Base-by-base conservation (phyloP, 2,113 vertebrate genomes). In the Phrynosoma platyrhinos region DNA sequence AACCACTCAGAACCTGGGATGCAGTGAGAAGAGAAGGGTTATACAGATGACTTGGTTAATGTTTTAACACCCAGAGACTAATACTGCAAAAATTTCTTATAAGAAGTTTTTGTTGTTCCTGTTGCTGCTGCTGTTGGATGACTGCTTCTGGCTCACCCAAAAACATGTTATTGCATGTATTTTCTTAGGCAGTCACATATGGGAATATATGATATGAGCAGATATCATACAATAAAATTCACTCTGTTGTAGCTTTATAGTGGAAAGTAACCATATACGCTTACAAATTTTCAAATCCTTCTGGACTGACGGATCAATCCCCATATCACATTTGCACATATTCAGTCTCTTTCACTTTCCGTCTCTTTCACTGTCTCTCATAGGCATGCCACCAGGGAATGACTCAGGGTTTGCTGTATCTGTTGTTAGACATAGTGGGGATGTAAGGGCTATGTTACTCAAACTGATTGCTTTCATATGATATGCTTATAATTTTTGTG, bases 201-300 rank as follows among this genome's bases (percentile, higher is more conserved):
- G 82, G 91, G 87, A 79, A 88, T 89, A 84, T 85, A 87, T 91
- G 20, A 5, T 5, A 80, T 79, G 90, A 76, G 30, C 2, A 85
- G 21, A 32, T 74, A 47, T 87, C 89, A 86, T 79, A 83, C 1
- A 85, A 89, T 89, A 88, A 89, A 94, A 66, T 71, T 85, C 87
- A 91, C 69, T 90, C 88, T 62, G 40, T 16, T 32, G 25, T 18
- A 62, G n/a, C 47, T 69, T 52, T 14, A 42, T 66, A 69, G 27
- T 69, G 1, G 25, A 69, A 47, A 55, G 30, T 47, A 47, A 47
- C 47, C 47, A 21, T 78, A 32, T 8, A 20, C 7, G 9, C 23
- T 20, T 72, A 9, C 27, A 47, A 4, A 13, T 47, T 42, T 82
- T 47, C 30, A 13, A 47, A n/a, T 14, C 13, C 27, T 71, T 83